Conservation (phyloP, 2,888 invertebrate genomes). For the Patella ulyssiponensis region DNA sequence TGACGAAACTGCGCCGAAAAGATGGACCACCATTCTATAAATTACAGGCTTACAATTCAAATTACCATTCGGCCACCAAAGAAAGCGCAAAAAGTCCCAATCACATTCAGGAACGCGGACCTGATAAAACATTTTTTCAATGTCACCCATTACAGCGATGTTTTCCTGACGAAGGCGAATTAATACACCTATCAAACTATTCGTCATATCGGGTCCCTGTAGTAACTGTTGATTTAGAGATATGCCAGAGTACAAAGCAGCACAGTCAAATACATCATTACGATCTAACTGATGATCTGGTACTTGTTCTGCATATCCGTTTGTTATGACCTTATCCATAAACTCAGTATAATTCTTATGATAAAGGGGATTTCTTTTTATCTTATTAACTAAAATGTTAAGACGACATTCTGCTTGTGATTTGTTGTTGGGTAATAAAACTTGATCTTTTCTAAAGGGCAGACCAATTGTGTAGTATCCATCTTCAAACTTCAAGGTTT, state of each 20-base stretch:
- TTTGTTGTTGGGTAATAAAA: constrained; percentile 21
- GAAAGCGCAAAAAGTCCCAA: constrained; percentile 27
- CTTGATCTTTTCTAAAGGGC: constrained; percentile 20
- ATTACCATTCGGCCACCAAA: constrained; percentile 23
- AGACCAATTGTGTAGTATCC: constrained; percentile 26
- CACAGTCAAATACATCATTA: constrained; percentile 43
- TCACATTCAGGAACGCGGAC: constrained; percentile 28
- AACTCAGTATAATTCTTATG: constrained; percentile 17
- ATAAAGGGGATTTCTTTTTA: constrained; percentile 11
- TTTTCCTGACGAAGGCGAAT: constrained; percentile 33
- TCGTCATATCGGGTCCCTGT: constrained; percentile 35
- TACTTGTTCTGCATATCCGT: constrained; percentile 24
- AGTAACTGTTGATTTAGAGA: constrained; percentile 33
- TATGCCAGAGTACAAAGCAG: constrained; percentile 26
- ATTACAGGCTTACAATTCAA: background rate
- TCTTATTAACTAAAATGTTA: constrained; percentile 5
- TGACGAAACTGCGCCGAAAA: constrained; percentile 20
- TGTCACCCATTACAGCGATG: constrained; percentile 33
- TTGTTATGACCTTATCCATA: constrained; percentile 13
- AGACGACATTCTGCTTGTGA: constrained; percentile 10
- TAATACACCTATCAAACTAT: constrained; percentile 32
- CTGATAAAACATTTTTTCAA: constrained; percentile 37
- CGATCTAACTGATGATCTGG: too few species aligned
- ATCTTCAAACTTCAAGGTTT: constrained; percentile 1
- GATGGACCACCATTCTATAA: constrained; percentile 24